Percentiles rank a stretch among this genome's conserved stretches.
phyloP scores from a whole-genome alignment of 2,888 invertebrate genomes.

The Tromatobia lineatoria region DNA sequence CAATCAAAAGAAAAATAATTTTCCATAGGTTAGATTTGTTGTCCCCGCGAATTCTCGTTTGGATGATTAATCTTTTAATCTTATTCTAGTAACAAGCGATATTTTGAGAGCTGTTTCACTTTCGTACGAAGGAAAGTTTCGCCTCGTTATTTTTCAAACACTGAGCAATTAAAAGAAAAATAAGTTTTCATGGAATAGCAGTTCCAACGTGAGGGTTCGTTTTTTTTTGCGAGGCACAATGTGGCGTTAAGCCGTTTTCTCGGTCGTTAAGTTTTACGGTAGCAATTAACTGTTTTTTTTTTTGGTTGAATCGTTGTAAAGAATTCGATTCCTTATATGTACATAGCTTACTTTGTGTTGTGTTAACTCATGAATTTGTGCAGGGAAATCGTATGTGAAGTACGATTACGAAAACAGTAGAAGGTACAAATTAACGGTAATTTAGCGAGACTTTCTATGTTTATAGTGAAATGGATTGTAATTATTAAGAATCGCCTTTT shows the following conservation, averaged over 20 bases:
- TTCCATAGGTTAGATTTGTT: neutral
- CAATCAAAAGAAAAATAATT: neutral
- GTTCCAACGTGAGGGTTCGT: neutral
- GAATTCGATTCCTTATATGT: neutral
- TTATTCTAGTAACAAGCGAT: neutral
- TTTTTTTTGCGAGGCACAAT: neutral
- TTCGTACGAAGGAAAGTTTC: neutral
- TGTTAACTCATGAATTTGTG: neutral
- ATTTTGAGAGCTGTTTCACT: neutral
- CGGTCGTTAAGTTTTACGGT: constrained; percentile 6
- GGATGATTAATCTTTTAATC: constrained; percentile 1
- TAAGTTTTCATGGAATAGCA: neutral
- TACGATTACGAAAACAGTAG: neutral
- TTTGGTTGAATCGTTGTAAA: neutral
- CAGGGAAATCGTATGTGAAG: neutral
- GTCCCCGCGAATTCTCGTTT: too few species aligned
- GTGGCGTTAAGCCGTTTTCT: neutral
- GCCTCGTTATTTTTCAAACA: neutral
- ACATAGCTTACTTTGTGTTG: neutral
- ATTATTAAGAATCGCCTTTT: neutral
- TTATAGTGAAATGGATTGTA: neutral
- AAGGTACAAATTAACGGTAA: neutral
- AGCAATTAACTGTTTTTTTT: neutral
- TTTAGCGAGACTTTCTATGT: neutral
- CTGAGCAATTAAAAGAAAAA: neutral